Base-by-base conservation (phyloP, 2,113 vertebrate species). In the Turnix velox region DNA sequence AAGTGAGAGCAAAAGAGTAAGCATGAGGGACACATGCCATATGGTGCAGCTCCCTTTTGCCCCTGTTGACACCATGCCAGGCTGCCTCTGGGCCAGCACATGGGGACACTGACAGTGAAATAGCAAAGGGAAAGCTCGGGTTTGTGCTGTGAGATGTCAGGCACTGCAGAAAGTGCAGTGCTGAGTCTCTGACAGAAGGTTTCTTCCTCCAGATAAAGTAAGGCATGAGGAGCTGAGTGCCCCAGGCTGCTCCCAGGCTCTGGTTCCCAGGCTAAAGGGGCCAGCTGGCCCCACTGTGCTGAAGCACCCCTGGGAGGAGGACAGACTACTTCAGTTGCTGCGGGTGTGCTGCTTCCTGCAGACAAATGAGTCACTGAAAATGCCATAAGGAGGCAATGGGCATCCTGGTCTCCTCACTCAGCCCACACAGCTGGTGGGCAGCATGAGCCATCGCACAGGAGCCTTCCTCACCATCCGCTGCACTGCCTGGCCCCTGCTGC, bases 401-500 rank as follows among this genome's bases (percentile, higher is more conserved):
- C 92, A 92, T 52, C 85, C 37, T 86, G 86, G 81, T 46, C 77
- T 94, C 67, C 84, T 91, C 2, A 12, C 49, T 75, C 88, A 85
- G 74, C 91, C 91, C 81, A 85, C 87, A 82, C 66, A 87, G 89
- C 87, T 92, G 91, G 91, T 90, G 84, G 88, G 92, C 72, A 94
- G 78, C 55, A 28, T 90, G 92, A 96, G 83, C 88, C 81, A 76
- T 66, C 5, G 0, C 0, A 4, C 80, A 54, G 71, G 81, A 94
- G 58, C 78, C 92, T 58, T 82, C 67, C 39, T 74, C 30, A 27
- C 54, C 63, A 76, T 88, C 52, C 3, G 2, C 67, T 58, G 62
- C 0, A 0, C 93, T 71, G 62, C 58, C 67, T 76, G 90, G 69
- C 37, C 59, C 65, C 63, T 88, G 71, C 79, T 0, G 4, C 55